Base-by-base conservation (phyloP, 1,140 invertebrate genomes). In the Alviniconcha marisindica region DNA sequence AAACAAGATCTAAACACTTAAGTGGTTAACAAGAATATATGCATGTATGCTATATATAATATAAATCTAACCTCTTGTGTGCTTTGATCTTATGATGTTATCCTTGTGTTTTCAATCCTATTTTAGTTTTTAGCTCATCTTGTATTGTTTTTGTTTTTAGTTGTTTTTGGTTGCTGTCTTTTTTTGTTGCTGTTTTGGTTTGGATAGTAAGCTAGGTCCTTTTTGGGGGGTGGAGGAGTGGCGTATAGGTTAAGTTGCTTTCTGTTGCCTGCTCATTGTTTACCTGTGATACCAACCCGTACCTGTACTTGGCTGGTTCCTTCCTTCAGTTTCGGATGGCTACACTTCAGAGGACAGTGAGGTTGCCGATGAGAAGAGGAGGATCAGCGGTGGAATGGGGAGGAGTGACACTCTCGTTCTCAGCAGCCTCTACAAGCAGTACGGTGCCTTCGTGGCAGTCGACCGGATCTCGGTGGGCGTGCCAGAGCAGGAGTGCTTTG, bases 401-500 rank as follows among this genome's bases (percentile, higher is more conserved):
- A 18, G 1, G 2, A 40, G 60, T 33, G 78, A 80, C 78, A 80
- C 78, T 1, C 81, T 93, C 24, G 77, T 92, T 0, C 76, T 92
- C 24, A 91, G 89, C 80, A 89, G 93, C 38, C 82, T 94, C 21
- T 88, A 88, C 10, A 97, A 97, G 90, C 95, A 94, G 0, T 90
- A 86, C 54, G 84, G 83, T 1, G 51, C 73, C 1, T 87, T 89
- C 60, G 95, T 21, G 54, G 96, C 96, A 4, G 95, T 89, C 94
- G 97, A 90, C 95, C 95, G 77, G 33, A 54, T 89, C 12, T 85
- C 78, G 44, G 81, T 89, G 12, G 88, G 89, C 15, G 81, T 91
- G 18, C 93, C 94, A 31, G 84, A 90, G 33, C 93, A 94, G n/a
- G 96, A 98, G 94, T 98, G 97, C 90, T 98, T 98, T 93, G 97